phyloP scores from a whole-genome alignment of 2,888 invertebrate species.

The Tryphoninae sp. region DNA sequence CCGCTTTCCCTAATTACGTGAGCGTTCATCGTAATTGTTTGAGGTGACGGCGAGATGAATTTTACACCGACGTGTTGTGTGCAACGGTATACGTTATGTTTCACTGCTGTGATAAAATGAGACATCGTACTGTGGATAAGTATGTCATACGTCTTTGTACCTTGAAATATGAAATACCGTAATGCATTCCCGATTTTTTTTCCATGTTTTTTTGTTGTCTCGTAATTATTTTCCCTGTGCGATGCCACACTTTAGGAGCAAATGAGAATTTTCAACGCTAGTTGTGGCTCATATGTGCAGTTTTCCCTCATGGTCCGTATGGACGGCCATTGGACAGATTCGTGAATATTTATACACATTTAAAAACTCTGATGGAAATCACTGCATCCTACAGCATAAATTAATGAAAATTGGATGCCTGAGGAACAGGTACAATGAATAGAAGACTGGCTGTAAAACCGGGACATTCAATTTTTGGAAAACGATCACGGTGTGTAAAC shows the following conservation, averaged over 20 bases:
- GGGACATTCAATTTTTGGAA: no score
- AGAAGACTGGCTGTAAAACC: no score
- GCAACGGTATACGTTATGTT: background rate
- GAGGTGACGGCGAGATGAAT: conserved; percentile 56
- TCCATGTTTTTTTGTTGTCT: background rate
- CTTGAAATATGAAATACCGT: background rate
- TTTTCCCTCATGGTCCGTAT: background rate
- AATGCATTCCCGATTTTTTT: background rate
- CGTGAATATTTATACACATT: no score
- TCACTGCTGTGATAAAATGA: background rate
- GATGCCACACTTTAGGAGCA: no score
- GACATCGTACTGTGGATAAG: background rate
- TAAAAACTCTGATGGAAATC: no score
- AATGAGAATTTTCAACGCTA: background rate
- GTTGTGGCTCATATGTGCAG: background rate
- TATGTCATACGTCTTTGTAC: background rate
- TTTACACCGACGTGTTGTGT: conserved; percentile 43
- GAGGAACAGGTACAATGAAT: no score
- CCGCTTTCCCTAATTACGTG: conserved; percentile 50
- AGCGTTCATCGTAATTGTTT: conserved; percentile 57
- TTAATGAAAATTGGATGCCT: no score
- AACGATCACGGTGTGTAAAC: no score
- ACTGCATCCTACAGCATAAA: no score
- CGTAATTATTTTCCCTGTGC: background rate
- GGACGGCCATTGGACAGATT: no score